These are phyloP conservation scores for Struthidea cinerea DNA, from an alignment of 2,113 vertebrate species.

Conservation along the genomic window DNA sequence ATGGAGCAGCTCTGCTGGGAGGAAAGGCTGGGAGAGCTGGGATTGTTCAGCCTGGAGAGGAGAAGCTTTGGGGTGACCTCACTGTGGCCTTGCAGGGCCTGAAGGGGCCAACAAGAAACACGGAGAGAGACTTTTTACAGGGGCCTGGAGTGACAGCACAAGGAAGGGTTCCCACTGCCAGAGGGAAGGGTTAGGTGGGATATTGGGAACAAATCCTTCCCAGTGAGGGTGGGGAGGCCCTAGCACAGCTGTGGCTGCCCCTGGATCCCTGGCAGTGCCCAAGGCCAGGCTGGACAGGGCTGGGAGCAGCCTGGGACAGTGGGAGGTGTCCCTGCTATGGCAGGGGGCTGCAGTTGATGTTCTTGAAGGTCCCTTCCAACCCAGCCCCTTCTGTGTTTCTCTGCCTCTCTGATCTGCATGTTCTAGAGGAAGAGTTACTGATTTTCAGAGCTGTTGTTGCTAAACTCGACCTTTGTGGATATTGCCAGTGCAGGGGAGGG, in stretches of 20 bases:
- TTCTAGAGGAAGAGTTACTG: neutral
- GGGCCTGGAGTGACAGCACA: too few species aligned
- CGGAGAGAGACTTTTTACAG: fast-evolving
- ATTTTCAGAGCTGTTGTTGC: neutral
- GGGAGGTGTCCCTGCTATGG: neutral
- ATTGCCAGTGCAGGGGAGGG: neutral
- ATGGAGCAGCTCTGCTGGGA: neutral
- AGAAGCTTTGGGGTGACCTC: neutral
- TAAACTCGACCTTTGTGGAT: neutral
- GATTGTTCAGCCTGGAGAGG: neutral
- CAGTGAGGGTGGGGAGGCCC: neutral
- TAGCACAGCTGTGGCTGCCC: neutral
- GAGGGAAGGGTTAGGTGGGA: neutral
- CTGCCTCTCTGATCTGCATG: neutral
- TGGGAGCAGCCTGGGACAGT: neutral
- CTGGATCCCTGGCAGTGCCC: neutral
- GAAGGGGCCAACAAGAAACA: fast-evolving
- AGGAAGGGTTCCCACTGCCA: neutral
- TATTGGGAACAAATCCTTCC: fast-evolving
- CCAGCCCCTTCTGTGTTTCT: neutral
- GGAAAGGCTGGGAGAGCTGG: neutral
- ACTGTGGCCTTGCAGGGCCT: fast-evolving
- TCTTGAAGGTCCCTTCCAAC: neutral
- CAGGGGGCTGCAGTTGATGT: neutral
- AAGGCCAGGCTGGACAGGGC: neutral